Percentiles rank a stretch among this genome's conserved stretches.
Conservation (phyloP, 2,888 invertebrate genomes). For the Orthosia gothica region DNA sequence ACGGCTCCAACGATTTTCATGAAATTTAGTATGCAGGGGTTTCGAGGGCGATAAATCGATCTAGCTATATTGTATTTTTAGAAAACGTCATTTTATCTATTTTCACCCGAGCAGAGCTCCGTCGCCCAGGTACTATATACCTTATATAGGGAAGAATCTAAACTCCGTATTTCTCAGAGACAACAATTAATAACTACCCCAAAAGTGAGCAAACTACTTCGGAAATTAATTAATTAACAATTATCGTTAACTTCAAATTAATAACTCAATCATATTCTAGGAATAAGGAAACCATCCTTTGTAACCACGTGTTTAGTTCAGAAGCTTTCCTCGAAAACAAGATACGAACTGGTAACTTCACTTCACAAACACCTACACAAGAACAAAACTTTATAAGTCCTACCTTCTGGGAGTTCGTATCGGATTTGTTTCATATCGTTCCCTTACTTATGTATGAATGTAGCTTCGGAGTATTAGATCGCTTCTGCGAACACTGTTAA, state of each 20-base stretch:
- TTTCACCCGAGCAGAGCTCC: no score
- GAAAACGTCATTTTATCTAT: no score
- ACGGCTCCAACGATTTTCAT: no score
- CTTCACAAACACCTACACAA: neutral
- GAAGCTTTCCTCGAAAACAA: neutral
- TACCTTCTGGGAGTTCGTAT: constrained; percentile 52
- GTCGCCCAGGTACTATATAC: no score
- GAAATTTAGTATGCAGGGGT: no score
- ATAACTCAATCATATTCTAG: neutral
- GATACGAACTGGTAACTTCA: constrained; percentile 8
- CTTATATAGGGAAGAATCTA: no score
- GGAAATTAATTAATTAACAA: neutral
- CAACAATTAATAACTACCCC: neutral
- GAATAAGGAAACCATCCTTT: neutral
- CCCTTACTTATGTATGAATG: constrained; percentile 56
- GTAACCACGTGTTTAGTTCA: neutral
- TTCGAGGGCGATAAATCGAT: no score
- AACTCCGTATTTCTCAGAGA: neutral
- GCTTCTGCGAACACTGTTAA: constrained; percentile 29
- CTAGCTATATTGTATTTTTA: no score
- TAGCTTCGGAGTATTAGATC: constrained; percentile 28
- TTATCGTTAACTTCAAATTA: neutral
- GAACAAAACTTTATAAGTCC: constrained; percentile 10
- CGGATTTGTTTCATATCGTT: constrained; percentile 58
- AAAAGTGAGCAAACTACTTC: neutral